These are phyloP conservation scores for Pardosa pseudoannulata DNA, from an alignment of 2,888 invertebrate genomes.

Conservation along the genomic window DNA sequence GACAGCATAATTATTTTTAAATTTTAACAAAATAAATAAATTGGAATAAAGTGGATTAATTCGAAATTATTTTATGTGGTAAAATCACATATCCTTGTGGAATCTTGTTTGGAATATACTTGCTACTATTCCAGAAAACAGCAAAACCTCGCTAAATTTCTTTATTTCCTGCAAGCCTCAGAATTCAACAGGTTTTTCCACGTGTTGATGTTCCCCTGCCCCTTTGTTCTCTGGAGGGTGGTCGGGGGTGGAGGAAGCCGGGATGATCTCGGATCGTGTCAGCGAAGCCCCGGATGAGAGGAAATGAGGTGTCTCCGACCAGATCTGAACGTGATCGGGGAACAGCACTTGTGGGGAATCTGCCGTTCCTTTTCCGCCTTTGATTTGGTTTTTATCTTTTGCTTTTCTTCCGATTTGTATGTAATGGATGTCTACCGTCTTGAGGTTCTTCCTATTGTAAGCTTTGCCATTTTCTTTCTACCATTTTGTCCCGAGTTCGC, in stretches of 20 bases:
- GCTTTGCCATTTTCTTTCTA: neutral
- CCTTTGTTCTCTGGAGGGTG: slow-evolving; percentile 22
- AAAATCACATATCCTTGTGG: too few species aligned
- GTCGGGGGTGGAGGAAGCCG: slow-evolving; percentile 14
- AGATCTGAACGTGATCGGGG: slow-evolving; percentile 38
- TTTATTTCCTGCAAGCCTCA: neutral
- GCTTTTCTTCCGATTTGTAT: neutral
- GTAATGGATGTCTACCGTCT: slow-evolving; percentile 1
- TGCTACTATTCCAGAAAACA: too few species aligned
- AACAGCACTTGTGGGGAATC: slow-evolving; percentile 43
- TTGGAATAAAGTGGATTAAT: too few species aligned
- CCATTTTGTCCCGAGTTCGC: too few species aligned
- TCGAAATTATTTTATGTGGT: too few species aligned
- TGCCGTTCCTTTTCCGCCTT: neutral
- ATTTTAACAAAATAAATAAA: too few species aligned
- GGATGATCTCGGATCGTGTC: slow-evolving; percentile 66
- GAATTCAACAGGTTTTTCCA: slow-evolving; percentile 64
- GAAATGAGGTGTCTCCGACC: slow-evolving; percentile 70
- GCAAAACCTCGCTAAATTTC: too few species aligned
- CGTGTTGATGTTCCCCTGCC: slow-evolving; percentile 42
- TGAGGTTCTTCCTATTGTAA: slow-evolving; percentile 26
- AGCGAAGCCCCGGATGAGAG: slow-evolving; percentile 57
- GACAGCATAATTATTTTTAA: too few species aligned
- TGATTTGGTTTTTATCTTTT: neutral
- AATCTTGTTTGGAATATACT: too few species aligned